These are phyloP conservation scores for Triplophysa bombifrons DNA, from an alignment of 2,797 vertebrate genomes.

Conservation along the genomic window DNA sequence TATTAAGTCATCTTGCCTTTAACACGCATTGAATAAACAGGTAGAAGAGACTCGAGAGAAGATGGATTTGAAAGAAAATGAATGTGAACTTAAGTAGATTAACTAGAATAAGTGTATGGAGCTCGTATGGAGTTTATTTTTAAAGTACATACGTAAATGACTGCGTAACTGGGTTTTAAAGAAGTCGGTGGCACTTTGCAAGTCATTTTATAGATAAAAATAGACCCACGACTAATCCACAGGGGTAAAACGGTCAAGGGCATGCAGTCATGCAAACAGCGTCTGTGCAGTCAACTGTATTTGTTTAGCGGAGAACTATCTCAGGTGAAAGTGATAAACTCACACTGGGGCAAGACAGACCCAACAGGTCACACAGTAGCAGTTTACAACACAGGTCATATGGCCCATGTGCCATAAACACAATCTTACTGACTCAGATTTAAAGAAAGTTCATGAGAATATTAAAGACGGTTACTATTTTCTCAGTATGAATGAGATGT, in stretches of 20 bases:
- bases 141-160: no score
- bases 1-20: not conserved
- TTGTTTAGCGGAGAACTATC: constrained; percentile 28
- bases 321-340: constrained; percentile 15
- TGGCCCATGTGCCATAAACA: constrained; percentile 13
- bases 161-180: not conserved
- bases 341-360: not conserved
- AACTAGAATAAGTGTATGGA: no score
- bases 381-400: not conserved
- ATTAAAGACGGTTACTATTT: no score
- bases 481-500: no score
- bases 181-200: not conserved
- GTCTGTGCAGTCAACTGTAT: not conserved
- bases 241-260: constrained; percentile 11
- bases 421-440: not conserved
- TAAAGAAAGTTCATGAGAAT: no score
- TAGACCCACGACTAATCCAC: not conserved
- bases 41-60: no score
- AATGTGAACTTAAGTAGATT: no score
- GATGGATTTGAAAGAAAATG: no score
- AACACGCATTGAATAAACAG: not conserved
- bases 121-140: no score
- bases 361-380: constrained; percentile 33
- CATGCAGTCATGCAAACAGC: not conserved
- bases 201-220: not conserved